phyloP scores from a whole-genome alignment of 2,113 vertebrate genomes.

The Thinocorus orbignyianus region DNA sequence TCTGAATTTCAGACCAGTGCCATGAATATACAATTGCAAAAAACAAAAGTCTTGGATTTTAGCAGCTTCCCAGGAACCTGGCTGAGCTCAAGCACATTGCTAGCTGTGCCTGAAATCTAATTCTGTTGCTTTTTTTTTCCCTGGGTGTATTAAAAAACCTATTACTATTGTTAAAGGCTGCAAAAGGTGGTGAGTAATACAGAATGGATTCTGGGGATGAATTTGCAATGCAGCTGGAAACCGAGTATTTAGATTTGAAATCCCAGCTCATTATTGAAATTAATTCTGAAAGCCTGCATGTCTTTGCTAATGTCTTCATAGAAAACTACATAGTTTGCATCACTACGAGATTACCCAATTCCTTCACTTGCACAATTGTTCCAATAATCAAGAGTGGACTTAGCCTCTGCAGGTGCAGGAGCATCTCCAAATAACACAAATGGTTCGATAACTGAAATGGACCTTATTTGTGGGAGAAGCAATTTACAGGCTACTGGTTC shows the following conservation, averaged over 20 bases:
- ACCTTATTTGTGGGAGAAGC: not conserved
- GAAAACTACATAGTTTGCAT: conserved; percentile 15
- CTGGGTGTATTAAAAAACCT: not conserved
- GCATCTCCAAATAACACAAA: not conserved
- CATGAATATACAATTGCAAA: not conserved
- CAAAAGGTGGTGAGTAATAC: not conserved
- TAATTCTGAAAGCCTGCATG: conserved; percentile 1
- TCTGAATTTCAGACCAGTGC: not conserved
- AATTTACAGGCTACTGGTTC: not conserved
- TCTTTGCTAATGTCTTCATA: conserved; percentile 3
- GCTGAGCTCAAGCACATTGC: not conserved
- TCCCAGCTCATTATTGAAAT: conserved; percentile 2
- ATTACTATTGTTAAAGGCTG: not conserved
- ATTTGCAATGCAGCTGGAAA: conserved; percentile 3
- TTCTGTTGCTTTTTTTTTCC: not conserved
- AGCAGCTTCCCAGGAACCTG: not conserved
- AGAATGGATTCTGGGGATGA: not conserved
- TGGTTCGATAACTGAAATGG: not conserved
- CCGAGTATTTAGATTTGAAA: not conserved
- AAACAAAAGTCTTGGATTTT: not conserved
- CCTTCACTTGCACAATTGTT: conserved; percentile 20
- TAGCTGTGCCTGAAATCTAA: not conserved
- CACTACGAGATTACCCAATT: not conserved
- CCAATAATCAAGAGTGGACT: not conserved
- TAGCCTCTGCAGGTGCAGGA: conserved; percentile 7